Evolutionary conservation across 2,888 invertebrate species (phyloP), one percentile per base, ranked within the genome.

Genomic region (Drosophila multiciliata): DNA sequence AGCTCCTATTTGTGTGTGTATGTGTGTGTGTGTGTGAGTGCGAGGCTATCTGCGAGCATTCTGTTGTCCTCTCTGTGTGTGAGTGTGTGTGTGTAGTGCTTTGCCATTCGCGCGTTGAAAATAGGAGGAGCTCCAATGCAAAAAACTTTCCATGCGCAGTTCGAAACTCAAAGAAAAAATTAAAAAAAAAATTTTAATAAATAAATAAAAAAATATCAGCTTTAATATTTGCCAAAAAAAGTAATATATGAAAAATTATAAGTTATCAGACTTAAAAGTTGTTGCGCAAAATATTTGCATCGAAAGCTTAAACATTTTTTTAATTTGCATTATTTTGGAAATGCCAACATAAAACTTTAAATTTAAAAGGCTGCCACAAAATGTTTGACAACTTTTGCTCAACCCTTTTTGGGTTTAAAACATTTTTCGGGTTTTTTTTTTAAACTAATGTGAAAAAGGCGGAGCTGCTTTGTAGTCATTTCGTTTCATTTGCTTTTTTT

Each of bases 41-140:
- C 54, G 50, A 53, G 54, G 62, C 42, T 58, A 33, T 54, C 32
- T 48, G 38, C 52, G 66, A 72, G 71, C 74, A 74, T 76, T 74
- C 69, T 40, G 59, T 52, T 58, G 57, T 52, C 55, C 38, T 49
- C 35, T 61, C 8, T 59, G 15, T 75, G 58, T 69, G 40, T 59
- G 45, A 64, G 61, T 53, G 38, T 63, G 58, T 55, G 66, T 42
- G 67, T 75, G 70, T 80, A 78, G 77, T 78, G 85, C 80, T 78
- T 80, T 73, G 84, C 90, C 89, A 91, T 91, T 91, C 91, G 91
- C 86, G 91, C 86, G 89, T 78, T 82, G 80, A 90, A 91, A 91
- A 90, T 91, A 91, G 91, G 91, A 91, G 91, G 91, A 91, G 91
- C 91, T 82, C 90, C 70, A 60, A 63, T 73, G 78, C 76, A 70